A percentile compares a stretch with the other conserved stretches of the same genome.
Conservation (phyloP, 2,888 invertebrate species). For the Cheilosia variabilis region DNA sequence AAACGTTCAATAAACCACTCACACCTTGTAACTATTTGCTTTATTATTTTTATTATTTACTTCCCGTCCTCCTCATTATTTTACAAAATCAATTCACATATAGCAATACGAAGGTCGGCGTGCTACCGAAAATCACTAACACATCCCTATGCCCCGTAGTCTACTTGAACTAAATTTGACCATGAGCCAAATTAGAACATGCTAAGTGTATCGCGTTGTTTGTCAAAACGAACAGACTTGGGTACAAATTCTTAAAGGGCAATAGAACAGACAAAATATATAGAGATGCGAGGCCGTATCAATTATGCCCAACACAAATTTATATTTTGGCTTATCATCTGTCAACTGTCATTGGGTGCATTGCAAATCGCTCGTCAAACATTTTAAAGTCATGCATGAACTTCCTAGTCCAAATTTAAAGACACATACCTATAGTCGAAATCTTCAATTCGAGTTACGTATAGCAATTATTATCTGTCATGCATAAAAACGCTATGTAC, state of each 20-base stretch:
- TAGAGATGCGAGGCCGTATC: constrained; percentile 22
- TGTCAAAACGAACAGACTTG: constrained; percentile 19
- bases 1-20: too few relatives aligned
- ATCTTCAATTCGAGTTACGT: constrained; percentile 7
- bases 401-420: background rate
- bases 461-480: constrained; percentile 9
- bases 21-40: too few relatives aligned
- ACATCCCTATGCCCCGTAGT: constrained; percentile 4
- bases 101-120: constrained; percentile 47
- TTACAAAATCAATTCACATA: constrained; percentile 71
- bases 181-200: constrained; percentile 60
- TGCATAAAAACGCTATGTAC: constrained; percentile 52
- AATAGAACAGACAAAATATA: constrained; percentile 1
- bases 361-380: background rate
- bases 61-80: constrained; percentile 43
- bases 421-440: background rate
- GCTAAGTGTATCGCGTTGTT: constrained; percentile 26
- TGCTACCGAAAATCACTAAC: constrained; percentile 18
- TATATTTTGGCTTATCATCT: background rate
- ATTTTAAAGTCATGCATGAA: background rate
- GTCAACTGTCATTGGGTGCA: constrained; percentile 1
- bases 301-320: background rate
- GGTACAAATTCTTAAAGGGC: background rate
- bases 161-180: constrained; percentile 61
- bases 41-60: constrained; percentile 14